These are phyloP conservation scores for Podiceps cristatus DNA, from an alignment of 2,113 vertebrate species.

Conservation along the genomic window DNA sequence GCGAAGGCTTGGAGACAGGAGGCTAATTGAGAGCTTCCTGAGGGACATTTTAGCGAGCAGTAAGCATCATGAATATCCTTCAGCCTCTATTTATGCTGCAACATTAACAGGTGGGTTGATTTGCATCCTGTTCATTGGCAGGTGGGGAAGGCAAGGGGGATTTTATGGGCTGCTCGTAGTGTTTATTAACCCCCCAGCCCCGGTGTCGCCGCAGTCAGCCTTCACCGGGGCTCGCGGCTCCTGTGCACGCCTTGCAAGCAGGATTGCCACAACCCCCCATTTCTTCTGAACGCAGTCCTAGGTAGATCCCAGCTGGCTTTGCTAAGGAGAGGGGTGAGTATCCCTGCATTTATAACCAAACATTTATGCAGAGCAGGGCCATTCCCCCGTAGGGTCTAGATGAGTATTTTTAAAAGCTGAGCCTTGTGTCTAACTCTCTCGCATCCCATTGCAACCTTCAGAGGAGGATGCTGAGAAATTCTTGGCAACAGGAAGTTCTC, in stretches of 20 bases:
- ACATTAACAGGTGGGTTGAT: not conserved
- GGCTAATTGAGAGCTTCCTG: not conserved
- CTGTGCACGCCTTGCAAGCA: accelerated
- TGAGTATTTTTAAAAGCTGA: not conserved
- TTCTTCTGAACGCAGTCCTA: not conserved
- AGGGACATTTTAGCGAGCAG: not conserved
- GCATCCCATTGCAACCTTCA: not conserved
- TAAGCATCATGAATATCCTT: not conserved
- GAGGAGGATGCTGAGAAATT: not conserved
- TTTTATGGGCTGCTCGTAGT: not conserved
- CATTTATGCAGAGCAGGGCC: not conserved
- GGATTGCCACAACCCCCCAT: not conserved
- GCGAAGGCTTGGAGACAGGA: not conserved
- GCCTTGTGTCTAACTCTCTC: not conserved
- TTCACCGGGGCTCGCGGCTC: accelerated
- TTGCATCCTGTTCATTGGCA: not conserved
- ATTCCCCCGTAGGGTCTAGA: too few relatives aligned
- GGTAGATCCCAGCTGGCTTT: not conserved
- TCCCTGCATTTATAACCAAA: not conserved
- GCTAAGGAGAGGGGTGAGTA: not conserved
- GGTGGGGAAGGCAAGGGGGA: not conserved
- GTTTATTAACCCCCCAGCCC: not conserved
- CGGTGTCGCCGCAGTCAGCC: accelerated
- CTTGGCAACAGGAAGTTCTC: not conserved
- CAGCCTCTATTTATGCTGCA: not conserved